A percentile compares a stretch with the other conserved stretches of the same genome.
Evolutionary conservation across 2,797 vertebrate genomes (phyloP).

Genomic region (Aulostomus chinensis): DNA sequence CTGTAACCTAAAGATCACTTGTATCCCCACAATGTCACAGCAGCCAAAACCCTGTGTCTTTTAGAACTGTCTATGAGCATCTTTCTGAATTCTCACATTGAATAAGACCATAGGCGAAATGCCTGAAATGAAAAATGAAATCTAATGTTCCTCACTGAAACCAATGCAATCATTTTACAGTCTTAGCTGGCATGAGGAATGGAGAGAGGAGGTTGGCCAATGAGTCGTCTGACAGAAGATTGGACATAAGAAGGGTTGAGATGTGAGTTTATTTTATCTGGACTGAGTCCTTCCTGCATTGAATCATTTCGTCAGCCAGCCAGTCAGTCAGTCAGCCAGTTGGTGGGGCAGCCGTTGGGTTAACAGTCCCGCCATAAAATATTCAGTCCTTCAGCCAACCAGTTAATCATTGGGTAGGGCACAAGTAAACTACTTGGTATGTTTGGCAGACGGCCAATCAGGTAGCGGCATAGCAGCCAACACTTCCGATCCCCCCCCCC

Average conservation of each 20-base stretch:
- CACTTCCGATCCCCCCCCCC: not conserved
- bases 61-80: conserved; percentile 4
- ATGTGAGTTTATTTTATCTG: conserved; percentile 68
- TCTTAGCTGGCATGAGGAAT: conserved; percentile 51
- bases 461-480: not conserved
- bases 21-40: conserved; percentile 2
- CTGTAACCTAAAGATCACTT: conserved; percentile 6
- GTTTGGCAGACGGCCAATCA: not conserved
- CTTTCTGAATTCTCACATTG: not conserved
- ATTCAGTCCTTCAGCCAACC: conserved; percentile 11
- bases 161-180: conserved; percentile 37
- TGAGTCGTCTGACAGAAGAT: conserved; percentile 68
- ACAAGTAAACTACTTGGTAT: conserved; percentile 6
- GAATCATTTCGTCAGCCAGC: conserved; percentile 48
- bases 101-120: conserved; percentile 11
- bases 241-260: conserved; percentile 53
- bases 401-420: conserved; percentile 3
- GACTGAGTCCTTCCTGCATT: conserved; percentile 52
- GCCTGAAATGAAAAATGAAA: conserved; percentile 16
- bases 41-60: not conserved
- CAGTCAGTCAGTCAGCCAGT: conserved; percentile 34
- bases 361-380: conserved; percentile 3
- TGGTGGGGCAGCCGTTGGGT: conserved; percentile 34
- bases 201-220: conserved; percentile 39
- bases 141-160: conserved; percentile 22